Evolutionary conservation across 2,797 vertebrate genomes (phyloP).

Genomic region (Platalea minor): DNA sequence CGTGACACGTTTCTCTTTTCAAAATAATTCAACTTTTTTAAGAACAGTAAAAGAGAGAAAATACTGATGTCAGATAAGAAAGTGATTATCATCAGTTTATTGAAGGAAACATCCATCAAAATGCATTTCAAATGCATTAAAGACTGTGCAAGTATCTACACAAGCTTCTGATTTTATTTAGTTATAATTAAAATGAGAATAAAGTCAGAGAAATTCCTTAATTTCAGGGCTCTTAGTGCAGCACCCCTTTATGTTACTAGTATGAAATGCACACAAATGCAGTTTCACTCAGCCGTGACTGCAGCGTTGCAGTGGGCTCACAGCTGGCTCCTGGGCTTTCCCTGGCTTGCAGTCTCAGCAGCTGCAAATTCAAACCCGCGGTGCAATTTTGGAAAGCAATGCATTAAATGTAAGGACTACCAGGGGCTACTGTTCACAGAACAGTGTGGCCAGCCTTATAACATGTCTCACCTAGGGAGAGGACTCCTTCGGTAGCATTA

Average conservation of each 20-base stretch:
- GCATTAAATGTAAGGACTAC: background rate
- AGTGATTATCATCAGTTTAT: background rate
- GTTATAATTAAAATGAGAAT: background rate
- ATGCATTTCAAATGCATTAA: background rate
- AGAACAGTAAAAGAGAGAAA: background rate
- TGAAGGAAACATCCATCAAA: background rate
- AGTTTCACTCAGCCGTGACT: background rate
- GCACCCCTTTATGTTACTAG: background rate
- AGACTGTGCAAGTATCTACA: background rate
- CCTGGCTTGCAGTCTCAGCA: background rate
- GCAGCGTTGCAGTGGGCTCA: background rate
- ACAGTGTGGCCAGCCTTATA: background rate
- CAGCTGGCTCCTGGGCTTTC: background rate
- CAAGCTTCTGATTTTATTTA: background rate
- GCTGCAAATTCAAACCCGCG: background rate
- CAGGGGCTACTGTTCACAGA: background rate
- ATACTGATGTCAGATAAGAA: background rate
- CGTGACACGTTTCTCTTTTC: background rate
- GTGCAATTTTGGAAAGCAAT: background rate
- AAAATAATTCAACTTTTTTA: background rate
- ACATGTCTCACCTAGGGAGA: rapidly evolving
- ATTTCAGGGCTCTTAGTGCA: background rate
- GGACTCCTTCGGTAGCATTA: background rate
- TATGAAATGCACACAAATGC: background rate
- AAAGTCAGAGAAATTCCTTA: background rate